phyloP scores from a whole-genome alignment of 1,140 invertebrate species.

The Caenorhabditis latens region DNA sequence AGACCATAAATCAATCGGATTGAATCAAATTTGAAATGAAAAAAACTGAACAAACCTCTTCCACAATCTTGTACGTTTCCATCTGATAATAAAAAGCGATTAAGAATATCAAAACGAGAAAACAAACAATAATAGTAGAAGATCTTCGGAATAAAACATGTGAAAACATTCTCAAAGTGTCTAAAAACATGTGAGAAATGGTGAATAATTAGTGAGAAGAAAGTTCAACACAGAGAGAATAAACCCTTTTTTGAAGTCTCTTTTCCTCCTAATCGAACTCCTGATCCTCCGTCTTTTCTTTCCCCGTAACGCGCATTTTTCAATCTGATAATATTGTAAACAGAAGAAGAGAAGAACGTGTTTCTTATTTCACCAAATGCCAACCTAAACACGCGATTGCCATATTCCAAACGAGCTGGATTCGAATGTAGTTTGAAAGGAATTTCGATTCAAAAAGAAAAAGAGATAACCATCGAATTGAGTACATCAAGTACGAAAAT shows the following conservation, averaged over 20 bases:
- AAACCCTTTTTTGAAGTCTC: slow-evolving; percentile 31
- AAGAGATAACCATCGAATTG: not conserved
- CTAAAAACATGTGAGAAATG: not conserved
- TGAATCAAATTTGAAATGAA: too few species aligned
- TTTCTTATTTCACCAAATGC: not conserved
- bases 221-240: slow-evolving; percentile 4
- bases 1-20: too few species aligned
- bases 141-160: not conserved
- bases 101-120: not conserved
- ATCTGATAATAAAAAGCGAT: not conserved
- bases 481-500: not conserved
- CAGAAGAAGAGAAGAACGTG: not conserved
- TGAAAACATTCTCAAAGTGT: not conserved
- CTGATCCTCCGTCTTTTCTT: slow-evolving; percentile 5
- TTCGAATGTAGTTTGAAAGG: not conserved
- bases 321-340: slow-evolving; percentile 1
- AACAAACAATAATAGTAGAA: not conserved
- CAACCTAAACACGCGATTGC: slow-evolving; percentile 4
- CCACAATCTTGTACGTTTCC: not conserved
- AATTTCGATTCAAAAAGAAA: not conserved
- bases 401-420: not conserved
- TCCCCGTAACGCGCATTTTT: not conserved
- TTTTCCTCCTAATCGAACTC: slow-evolving; percentile 4
- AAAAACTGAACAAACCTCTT: not conserved
- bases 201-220: not conserved